Evolutionary conservation across 2,113 vertebrate genomes (phyloP).

Genomic region (Oryzias javanicus): DNA sequence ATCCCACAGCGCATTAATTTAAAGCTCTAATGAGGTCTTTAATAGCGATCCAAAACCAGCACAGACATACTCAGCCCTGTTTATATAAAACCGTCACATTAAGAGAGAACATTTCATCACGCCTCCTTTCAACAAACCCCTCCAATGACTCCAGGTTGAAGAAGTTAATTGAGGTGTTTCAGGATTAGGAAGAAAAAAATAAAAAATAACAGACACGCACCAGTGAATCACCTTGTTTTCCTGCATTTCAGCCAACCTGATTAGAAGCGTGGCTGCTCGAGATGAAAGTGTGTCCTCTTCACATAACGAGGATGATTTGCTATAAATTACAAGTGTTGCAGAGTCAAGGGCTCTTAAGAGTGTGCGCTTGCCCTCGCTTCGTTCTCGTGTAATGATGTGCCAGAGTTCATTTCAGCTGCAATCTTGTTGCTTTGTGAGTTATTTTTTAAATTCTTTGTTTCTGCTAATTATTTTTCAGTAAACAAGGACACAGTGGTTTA

Average conservation of each 20-base stretch:
- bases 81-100: too few relatives aligned
- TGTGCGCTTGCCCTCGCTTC: background rate
- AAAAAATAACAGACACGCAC: background rate
- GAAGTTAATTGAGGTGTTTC: slow-evolving; percentile 1
- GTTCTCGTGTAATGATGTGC: slow-evolving; percentile 1
- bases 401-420: slow-evolving; percentile 1
- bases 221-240: slow-evolving; percentile 8
- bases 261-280: background rate
- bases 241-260: slow-evolving; percentile 6
- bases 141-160: background rate
- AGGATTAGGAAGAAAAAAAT: background rate
- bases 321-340: slow-evolving; percentile 4
- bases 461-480: slow-evolving; percentile 9
- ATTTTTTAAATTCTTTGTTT: slow-evolving; percentile 1
- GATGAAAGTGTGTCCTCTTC: slow-evolving; percentile 1
- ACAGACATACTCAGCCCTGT: too few relatives aligned
- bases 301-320: slow-evolving; percentile 1
- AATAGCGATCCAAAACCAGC: too few relatives aligned
- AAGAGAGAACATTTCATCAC: background rate
- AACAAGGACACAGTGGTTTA: background rate
- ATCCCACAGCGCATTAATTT: background rate
- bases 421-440: background rate
- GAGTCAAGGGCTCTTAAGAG: slow-evolving; percentile 21
- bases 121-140: background rate
- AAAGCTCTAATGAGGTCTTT: background rate